Base-by-base conservation (phyloP, 2,888 invertebrate species). In the Villa cingulata region DNA sequence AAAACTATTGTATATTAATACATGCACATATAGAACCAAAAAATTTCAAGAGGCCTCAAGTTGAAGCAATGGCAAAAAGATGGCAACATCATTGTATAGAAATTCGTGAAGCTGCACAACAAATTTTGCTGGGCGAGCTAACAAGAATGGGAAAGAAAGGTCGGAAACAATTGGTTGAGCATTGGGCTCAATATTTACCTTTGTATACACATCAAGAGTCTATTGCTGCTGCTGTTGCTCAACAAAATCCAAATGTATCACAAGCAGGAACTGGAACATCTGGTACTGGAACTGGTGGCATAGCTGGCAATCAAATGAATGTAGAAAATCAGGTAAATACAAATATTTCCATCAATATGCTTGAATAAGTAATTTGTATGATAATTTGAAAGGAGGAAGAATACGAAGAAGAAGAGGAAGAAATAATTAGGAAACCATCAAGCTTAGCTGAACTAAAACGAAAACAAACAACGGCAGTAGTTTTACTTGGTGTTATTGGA, bases 1-100 rank as follows among this genome's bases (percentile, higher is more conserved):
- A 36, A 15, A 36, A 32, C 4, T 12, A 32, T 1, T 32, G 3
- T 9, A 9, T 32, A 32, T 32, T 32, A 12, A 2, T 32, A 12
- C 12, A 14, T 18, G 17, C 19, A 36, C 0, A 60, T 58, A 68
- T 75, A 61, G 84, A 84, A 34, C 80, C 83, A 0, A 82, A 80
- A 29, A 78, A 77, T 51, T 94, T 90, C 70, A 90, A 94, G 63
- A 78, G 91, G n/a, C 95, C 96, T 0, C 89, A 91, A 68, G 90
- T 98, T 5, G 97, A 98, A 70, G 89, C 95, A 82, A 76, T 98
- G 74, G 97, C 96, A 1, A 81, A 95, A 17, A 76, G 95, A 52
- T 98, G 98, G 98, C 97, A 98, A 66, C 97, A 98, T 71, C 88
- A 95, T 58, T 98, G 97, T 66, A 77, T 97, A 6, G 97, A 98